A percentile compares a stretch with the other conserved stretches of the same genome.
Evolutionary conservation across 2,888 invertebrate species (phyloP).

Genomic region (Hirtodrosophila alboralis): DNA sequence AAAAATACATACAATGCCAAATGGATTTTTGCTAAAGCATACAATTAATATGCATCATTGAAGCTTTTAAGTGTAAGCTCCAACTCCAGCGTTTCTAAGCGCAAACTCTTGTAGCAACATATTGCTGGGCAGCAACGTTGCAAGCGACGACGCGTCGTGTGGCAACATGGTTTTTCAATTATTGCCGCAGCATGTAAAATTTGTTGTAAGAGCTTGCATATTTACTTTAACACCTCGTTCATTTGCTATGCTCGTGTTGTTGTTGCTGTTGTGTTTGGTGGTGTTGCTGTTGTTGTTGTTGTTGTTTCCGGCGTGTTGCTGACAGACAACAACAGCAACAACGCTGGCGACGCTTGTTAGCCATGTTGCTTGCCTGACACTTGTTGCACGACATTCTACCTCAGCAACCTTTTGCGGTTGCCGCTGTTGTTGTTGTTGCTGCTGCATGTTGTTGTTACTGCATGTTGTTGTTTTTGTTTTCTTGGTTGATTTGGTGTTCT

Average conservation of each 20-base stretch:
- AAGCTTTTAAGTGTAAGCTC: not conserved
- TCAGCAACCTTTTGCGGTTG: conserved; percentile 59
- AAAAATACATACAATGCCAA: not conserved
- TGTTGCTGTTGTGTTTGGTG: conserved; percentile 25
- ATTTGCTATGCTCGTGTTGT: conserved; percentile 8
- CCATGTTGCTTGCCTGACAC: conserved; percentile 63
- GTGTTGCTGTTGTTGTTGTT: conserved; percentile 38
- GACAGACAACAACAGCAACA: conserved; percentile 15
- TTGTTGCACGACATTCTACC: conserved; percentile 67
- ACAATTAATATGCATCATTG: conserved; percentile 25
- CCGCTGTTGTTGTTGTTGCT: conserved; percentile 31
- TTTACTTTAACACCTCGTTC: conserved; percentile 66
- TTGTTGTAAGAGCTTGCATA: conserved; percentile 65
- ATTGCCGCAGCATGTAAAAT: conserved; percentile 64
- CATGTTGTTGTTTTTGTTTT: conserved; percentile 7
- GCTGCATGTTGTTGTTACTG: conserved; percentile 20
- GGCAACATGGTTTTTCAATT: conserved; percentile 71
- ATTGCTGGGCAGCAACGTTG: conserved; percentile 41
- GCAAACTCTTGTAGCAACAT: conserved; percentile 60
- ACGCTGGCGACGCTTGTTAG: conserved; percentile 61
- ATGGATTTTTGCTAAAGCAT: conserved; percentile 15
- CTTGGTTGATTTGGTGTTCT: conserved; percentile 7
- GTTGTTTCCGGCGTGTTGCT: conserved; percentile 40
- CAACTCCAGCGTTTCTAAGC: conserved; percentile 48
- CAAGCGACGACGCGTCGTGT: conserved; percentile 58